Evolutionary conservation across 2,888 invertebrate genomes (phyloP), one percentile per base, ranked within the genome.

Genomic region (Himalopsyche japonica): DNA sequence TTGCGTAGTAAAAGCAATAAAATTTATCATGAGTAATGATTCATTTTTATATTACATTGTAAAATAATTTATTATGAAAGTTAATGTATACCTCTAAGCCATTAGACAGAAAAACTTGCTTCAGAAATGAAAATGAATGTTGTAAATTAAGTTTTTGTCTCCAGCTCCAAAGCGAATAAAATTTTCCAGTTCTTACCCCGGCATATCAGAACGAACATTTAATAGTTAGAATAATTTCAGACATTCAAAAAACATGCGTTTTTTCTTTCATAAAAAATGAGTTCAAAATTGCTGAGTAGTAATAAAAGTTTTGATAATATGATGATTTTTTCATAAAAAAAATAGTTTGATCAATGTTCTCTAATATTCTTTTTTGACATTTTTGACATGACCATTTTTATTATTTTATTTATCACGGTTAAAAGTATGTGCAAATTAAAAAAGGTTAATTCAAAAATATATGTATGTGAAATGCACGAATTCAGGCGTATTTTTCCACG

Each of bases 81-180:
- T 70, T 70, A 70, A 70, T 70, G 27, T 70, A 70, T 70, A 70
- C 30, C 70, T 70, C 30, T 27, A 30, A 30, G 80, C 80, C 82
- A 86, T 86, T 86, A 86, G 70, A 79, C 48, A 79, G 70, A 82
- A 82, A 79, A 81, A 84, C 81, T 82, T 76, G 85, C 84, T 47
- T 34, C 77, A 37, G 82, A 15, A 48, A 81, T 37, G 49, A 81
- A 84, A 84, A 86, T 79, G 81, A 84, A 84, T 77, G 32, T 30
- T 49, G 49, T 86, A 86, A 86, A 84, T 86, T 83, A 81, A 83
- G 76, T 79, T 86, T 86, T 84, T 84, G 83, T 84, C 81, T 84
- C 64, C 84, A 76, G 24, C 43, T 32, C 76, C 24, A 79, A 48
- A 82, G 77, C 84, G 84, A 81, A 84, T 70, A 70, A 80, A 85